These are phyloP conservation scores for Sternarchorhynchus goeldii DNA, from an alignment of 2,797 vertebrate species.

Conservation along the genomic window DNA sequence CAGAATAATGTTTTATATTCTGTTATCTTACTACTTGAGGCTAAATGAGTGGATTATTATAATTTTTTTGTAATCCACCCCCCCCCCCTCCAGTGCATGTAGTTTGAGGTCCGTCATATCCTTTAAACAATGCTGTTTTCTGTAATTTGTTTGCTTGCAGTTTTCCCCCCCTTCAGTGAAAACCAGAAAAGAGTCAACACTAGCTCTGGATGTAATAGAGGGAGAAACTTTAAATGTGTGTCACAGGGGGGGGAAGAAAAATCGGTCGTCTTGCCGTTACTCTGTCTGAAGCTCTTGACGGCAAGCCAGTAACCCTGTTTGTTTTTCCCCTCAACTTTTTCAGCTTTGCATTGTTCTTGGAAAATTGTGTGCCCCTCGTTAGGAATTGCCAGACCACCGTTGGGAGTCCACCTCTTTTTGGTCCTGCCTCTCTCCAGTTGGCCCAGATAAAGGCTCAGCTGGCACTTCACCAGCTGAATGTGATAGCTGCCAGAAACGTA, in stretches of 20 bases:
- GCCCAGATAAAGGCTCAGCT: slow-evolving; percentile 84
- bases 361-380: slow-evolving; percentile 83
- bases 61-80: no score
- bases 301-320: slow-evolving; percentile 77
- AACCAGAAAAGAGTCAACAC: slow-evolving; percentile 27
- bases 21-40: no score
- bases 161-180: slow-evolving; percentile 46
- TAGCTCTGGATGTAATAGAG: slow-evolving; percentile 23
- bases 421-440: slow-evolving; percentile 85
- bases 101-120: slow-evolving; percentile 25
- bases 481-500: slow-evolving; percentile 68
- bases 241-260: slow-evolving; percentile 25
- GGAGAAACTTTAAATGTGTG: slow-evolving; percentile 32
- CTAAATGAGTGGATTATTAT: no score
- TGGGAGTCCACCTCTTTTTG: slow-evolving; percentile 77
- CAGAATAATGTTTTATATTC: no score
- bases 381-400: slow-evolving; percentile 77
- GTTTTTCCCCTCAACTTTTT: slow-evolving; percentile 75
- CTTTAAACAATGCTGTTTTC: slow-evolving; percentile 24
- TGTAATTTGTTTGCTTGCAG: slow-evolving; percentile 51
- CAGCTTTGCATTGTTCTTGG: slow-evolving; percentile 92
- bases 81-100: slow-evolving; percentile 24
- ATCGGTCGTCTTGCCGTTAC: slow-evolving; percentile 44
- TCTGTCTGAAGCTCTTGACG: slow-evolving; percentile 43
- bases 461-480: slow-evolving; percentile 80